Evolutionary conservation across 2,113 vertebrate species (phyloP).

Genomic region (zebrafish (Danio rerio)): DNA sequence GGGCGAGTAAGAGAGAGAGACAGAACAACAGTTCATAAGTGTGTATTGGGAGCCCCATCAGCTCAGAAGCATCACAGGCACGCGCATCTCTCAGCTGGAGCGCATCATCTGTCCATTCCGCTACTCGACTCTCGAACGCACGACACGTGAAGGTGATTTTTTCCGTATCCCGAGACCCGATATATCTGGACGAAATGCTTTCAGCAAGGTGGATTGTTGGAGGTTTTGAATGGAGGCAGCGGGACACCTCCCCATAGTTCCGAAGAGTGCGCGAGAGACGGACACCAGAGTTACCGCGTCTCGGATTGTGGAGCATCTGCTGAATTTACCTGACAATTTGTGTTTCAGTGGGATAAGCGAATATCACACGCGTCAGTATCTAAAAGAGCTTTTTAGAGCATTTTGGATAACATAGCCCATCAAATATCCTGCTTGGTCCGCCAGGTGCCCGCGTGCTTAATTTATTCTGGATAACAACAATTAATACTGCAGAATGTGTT

Average conservation of each 20-base stretch:
- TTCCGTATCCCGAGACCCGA: neutral
- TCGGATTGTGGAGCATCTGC: slow-evolving; percentile 20
- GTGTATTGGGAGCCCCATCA: neutral
- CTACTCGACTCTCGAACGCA: slow-evolving; percentile 2
- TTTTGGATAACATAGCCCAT: neutral
- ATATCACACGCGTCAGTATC: neutral
- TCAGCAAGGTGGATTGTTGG: slow-evolving; percentile 8
- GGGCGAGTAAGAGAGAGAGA: neutral
- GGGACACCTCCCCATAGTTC: slow-evolving; percentile 46
- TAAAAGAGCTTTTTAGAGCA: slow-evolving; percentile 8
- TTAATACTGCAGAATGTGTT: slow-evolving; percentile 44
- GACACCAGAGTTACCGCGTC: slow-evolving; percentile 26
- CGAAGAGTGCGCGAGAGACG: slow-evolving; percentile 25
- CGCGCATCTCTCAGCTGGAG: slow-evolving; percentile 37
- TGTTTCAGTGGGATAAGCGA: neutral
- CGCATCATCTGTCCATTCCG: slow-evolving; percentile 34
- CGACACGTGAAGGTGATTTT: neutral
- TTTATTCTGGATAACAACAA: slow-evolving; percentile 14
- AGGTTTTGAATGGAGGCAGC: slow-evolving; percentile 21
- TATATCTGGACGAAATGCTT: slow-evolving; percentile 31
- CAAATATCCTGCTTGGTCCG: neutral
- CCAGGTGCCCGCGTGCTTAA: slow-evolving; percentile 17
- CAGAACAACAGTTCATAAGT: slow-evolving; percentile 11
- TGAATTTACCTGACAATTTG: neutral
- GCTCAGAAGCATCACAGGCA: slow-evolving; percentile 23